These are phyloP conservation scores for Toxotes jaculatrix DNA, from an alignment of 2,113 vertebrate species.

Conservation along the genomic window DNA sequence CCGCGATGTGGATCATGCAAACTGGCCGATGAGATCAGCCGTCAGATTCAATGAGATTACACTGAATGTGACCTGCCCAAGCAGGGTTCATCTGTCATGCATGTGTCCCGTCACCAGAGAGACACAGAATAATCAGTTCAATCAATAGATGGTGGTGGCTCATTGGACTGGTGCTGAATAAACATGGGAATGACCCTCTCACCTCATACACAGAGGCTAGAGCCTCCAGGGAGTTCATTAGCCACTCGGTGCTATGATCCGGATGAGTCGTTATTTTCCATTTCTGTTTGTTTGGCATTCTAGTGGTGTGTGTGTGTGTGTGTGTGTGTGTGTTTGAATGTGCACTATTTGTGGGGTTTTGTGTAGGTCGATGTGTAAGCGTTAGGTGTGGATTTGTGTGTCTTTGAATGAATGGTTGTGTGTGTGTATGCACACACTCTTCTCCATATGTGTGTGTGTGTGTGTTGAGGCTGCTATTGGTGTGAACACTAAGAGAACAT, in stretches of 20 bases:
- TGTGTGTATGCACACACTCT: not conserved
- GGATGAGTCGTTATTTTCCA: constrained; percentile 69
- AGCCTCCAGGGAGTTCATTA: constrained; percentile 81
- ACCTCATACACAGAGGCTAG: constrained; percentile 69
- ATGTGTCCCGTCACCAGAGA: constrained; percentile 74
- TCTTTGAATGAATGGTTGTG: constrained; percentile 25
- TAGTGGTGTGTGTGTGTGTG: constrained; percentile 14
- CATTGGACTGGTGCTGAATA: constrained; percentile 79
- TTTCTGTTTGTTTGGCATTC: constrained; percentile 71
- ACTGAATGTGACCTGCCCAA: constrained; percentile 70
- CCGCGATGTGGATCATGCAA: constrained; percentile 61
- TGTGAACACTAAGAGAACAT: not conserved
- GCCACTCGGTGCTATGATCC: constrained; percentile 73
- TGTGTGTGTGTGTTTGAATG: constrained; percentile 12
- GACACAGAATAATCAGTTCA: constrained; percentile 80
- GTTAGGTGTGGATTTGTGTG: not conserved
- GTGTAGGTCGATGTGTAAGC: constrained; percentile 6
- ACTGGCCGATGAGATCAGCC: constrained; percentile 67
- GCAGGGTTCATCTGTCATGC: constrained; percentile 80
- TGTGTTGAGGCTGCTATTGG: not conserved
- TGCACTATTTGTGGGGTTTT: not conserved
- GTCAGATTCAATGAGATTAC: constrained; percentile 77
- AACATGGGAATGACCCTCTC: constrained; percentile 82
- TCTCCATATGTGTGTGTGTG: not conserved
- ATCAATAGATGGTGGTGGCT: constrained; percentile 80